Evolutionary conservation across 2,888 invertebrate species (phyloP).

Genomic region (Eudemis profundana): DNA sequence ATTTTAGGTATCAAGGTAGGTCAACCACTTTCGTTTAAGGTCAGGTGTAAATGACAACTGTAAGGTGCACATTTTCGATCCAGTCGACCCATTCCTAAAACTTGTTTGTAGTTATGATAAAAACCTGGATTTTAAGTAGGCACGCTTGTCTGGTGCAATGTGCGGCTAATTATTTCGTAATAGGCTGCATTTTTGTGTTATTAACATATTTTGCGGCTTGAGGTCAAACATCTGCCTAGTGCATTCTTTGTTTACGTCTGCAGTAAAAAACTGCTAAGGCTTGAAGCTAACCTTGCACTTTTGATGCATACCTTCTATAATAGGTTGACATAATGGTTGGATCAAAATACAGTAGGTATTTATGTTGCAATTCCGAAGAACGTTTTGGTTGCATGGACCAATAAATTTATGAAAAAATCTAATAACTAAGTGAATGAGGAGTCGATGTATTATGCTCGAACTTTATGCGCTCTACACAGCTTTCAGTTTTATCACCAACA

Average conservation of each 20-base stretch:
- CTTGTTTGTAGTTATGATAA: slow-evolving; percentile 5
- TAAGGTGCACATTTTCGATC: slow-evolving; percentile 17
- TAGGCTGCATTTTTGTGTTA: slow-evolving; percentile 9
- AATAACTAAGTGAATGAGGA: no score
- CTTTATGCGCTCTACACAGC: no score
- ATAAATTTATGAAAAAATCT: no score
- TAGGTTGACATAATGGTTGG: no score
- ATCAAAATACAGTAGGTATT: no score
- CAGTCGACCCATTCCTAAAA: slow-evolving; percentile 5
- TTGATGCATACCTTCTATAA: neutral
- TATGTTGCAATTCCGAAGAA: no score
- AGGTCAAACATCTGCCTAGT: slow-evolving; percentile 25
- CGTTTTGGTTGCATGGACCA: no score
- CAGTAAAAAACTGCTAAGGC: slow-evolving; percentile 16
- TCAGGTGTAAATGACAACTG: slow-evolving; percentile 19
- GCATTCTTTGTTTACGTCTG: slow-evolving; percentile 26
- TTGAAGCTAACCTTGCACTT: slow-evolving; percentile 11
- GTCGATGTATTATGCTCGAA: no score
- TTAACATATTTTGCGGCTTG: slow-evolving; percentile 27
- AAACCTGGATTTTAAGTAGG: neutral
- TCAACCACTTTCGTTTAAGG: slow-evolving; percentile 38
- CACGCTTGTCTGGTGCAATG: neutral
- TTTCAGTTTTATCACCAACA: no score
- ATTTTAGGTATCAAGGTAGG: slow-evolving; percentile 41
- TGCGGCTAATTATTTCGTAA: slow-evolving; percentile 18